A percentile compares a stretch with the other conserved stretches of the same genome.
Evolutionary conservation across 1,140 invertebrate species (phyloP).

Genomic region (Saccostrea cuccullata): DNA sequence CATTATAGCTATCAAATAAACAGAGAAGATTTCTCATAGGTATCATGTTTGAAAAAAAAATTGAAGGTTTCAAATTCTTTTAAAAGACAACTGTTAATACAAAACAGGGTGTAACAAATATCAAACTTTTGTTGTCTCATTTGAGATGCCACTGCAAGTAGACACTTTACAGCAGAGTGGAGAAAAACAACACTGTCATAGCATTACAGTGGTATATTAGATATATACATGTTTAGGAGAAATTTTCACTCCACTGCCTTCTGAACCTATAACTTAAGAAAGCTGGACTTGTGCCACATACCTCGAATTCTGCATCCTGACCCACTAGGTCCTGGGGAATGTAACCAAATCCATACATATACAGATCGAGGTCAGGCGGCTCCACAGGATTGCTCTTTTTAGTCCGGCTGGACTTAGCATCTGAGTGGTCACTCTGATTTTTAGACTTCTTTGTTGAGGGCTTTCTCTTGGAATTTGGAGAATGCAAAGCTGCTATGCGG

Average conservation of each 20-base stretch:
- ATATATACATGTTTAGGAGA: no score
- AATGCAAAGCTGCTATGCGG: slow-evolving; percentile 35
- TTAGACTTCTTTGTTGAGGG: slow-evolving; percentile 24
- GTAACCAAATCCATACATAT: slow-evolving; percentile 41
- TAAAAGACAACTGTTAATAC: not conserved
- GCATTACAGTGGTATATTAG: no score
- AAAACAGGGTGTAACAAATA: not conserved
- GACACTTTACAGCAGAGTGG: not conserved
- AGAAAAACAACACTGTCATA: not conserved
- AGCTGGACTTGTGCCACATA: slow-evolving; percentile 36
- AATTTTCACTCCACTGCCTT: not conserved
- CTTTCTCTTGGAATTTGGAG: slow-evolving; percentile 34
- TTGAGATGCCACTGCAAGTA: not conserved
- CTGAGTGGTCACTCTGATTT: not conserved
- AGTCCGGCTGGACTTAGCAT: slow-evolving; percentile 7
- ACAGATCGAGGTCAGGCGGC: not conserved
- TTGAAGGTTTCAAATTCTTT: not conserved
- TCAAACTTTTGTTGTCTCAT: not conserved
- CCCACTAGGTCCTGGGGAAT: slow-evolving; percentile 14
- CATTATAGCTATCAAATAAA: not conserved
- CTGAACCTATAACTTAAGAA: not conserved
- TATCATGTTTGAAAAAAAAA: not conserved
- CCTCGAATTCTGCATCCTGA: slow-evolving; percentile 47
- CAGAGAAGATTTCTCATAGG: not conserved
- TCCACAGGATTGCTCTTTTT: slow-evolving; percentile 27